These are phyloP conservation scores for Archips xylosteana DNA, from an alignment of 2,888 invertebrate species.

Conservation along the genomic window DNA sequence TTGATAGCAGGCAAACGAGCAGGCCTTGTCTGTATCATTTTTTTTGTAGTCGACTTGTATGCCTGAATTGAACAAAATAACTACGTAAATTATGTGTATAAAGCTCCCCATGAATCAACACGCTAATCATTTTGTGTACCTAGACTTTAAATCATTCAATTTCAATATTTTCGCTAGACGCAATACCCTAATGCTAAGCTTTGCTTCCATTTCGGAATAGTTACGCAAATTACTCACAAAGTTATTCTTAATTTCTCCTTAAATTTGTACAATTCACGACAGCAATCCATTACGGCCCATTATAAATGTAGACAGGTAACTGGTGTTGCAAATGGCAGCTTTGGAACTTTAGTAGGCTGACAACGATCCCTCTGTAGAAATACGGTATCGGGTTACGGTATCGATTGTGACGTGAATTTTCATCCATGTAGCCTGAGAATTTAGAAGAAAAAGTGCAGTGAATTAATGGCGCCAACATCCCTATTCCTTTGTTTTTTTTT, in stretches of 20 bases:
- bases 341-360: slow-evolving; percentile 17
- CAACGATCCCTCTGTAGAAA: slow-evolving; percentile 7
- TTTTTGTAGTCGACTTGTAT: too few species aligned
- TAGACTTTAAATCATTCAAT: too few species aligned
- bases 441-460: neutral
- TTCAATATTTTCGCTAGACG: too few species aligned
- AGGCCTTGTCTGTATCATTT: too few species aligned
- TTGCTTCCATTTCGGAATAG: neutral
- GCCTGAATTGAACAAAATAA: too few species aligned
- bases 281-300: slow-evolving; percentile 22
- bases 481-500: too few species aligned
- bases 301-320: slow-evolving; percentile 23
- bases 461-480: too few species aligned
- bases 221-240: neutral
- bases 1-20: too few species aligned
- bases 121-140: too few species aligned
- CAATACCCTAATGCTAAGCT: neutral
- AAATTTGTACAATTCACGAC: neutral
- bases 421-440: neutral
- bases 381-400: slow-evolving; percentile 8
- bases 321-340: slow-evolving; percentile 20
- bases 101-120: too few species aligned
- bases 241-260: slow-evolving; percentile 5
- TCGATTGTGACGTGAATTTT: slow-evolving; percentile 11
- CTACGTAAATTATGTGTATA: too few species aligned